A percentile compares a stretch with the other conserved stretches of the same genome.
phyloP scores from a whole-genome alignment of 2,113 vertebrate genomes.

The Craseonycteris thonglongyai region DNA sequence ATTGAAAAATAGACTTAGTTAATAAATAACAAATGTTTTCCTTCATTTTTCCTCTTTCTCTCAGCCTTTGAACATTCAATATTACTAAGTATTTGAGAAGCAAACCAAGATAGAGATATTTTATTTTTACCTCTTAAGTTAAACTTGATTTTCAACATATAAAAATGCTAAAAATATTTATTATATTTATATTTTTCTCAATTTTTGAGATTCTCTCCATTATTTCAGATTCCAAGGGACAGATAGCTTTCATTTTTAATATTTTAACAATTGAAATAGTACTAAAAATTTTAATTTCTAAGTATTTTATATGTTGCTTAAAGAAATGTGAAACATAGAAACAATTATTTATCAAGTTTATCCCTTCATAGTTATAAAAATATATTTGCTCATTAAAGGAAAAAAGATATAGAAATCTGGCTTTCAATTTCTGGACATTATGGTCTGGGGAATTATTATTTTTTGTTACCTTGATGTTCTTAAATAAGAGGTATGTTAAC shows the following conservation, averaged over 20 bases:
- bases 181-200: neutral
- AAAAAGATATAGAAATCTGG: neutral
- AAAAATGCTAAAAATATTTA: neutral
- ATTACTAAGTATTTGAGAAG: neutral
- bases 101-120: neutral
- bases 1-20: too few relatives aligned
- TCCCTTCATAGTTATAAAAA: neutral
- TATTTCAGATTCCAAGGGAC: neutral
- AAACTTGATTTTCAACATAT: neutral
- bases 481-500: neutral
- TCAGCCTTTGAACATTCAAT: neutral
- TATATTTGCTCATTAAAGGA: neutral
- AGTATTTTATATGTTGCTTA: neutral
- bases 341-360: neutral
- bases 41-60: neutral
- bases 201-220: neutral
- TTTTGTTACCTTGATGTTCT: neutral
- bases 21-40: neutral
- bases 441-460: neutral
- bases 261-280: neutral
- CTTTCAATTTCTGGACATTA: neutral
- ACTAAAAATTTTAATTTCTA: neutral
- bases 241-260: slow-evolving; percentile 5
- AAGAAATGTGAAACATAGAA: neutral
- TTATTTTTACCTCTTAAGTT: neutral